These are phyloP conservation scores for Ciona savignyi DNA, from an alignment of 23 tunicate genomes.

Conservation along the genomic window DNA sequence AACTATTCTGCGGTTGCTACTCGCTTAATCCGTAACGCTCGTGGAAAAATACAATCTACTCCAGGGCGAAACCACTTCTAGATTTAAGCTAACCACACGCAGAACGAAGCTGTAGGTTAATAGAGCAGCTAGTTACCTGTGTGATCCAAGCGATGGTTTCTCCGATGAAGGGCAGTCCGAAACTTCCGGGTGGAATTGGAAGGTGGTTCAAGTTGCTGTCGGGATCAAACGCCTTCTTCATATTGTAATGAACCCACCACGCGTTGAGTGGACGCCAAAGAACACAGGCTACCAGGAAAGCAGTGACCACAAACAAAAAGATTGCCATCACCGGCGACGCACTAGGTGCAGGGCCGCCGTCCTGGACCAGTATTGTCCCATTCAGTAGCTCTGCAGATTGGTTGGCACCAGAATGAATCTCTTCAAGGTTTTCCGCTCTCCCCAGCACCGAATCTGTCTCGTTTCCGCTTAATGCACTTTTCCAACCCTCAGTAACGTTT, in stretches of 20 bases:
- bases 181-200: constrained; percentile 82
- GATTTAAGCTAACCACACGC: too few species aligned
- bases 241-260: not conserved
- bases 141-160: constrained; percentile 70
- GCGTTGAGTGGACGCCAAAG: not conserved
- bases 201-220: constrained; percentile 38
- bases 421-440: not conserved
- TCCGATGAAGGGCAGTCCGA: constrained; percentile 74
- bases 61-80: too few species aligned
- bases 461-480: not conserved
- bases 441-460: not conserved
- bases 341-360: not conserved
- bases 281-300: not conserved
- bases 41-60: not conserved
- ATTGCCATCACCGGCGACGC: not conserved
- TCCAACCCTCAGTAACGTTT: not conserved
- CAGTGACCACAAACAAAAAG: not conserved
- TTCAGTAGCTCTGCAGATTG: not conserved
- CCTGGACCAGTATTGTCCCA: not conserved
- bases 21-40: too few species aligned
- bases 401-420: not conserved
- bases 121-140: constrained; percentile 23
- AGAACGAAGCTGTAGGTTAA: not conserved
- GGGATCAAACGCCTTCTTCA: not conserved
- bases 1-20: too few species aligned